phyloP scores from a whole-genome alignment of 2,888 invertebrate genomes.

The Nemoura dubitans region DNA sequence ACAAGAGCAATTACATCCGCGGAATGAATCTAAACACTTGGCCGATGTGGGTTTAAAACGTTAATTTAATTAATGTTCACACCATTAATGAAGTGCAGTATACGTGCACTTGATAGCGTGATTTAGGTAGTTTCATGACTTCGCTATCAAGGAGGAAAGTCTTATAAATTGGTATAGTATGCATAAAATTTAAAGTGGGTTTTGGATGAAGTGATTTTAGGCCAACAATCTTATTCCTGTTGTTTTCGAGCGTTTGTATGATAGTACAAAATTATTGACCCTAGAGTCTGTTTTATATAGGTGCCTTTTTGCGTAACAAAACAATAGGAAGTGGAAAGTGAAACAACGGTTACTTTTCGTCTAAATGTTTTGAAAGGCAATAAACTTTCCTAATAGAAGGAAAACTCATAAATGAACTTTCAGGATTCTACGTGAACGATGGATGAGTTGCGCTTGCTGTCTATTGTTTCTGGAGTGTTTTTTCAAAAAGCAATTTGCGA shows the following conservation, averaged over 20 bases:
- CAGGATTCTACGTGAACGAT: not conserved
- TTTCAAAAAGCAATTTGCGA: slow-evolving; percentile 12
- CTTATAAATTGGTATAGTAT: not conserved
- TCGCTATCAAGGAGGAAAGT: not conserved
- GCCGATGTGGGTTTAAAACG: too few relatives aligned
- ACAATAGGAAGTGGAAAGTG: slow-evolving; percentile 12
- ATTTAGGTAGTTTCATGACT: too few relatives aligned
- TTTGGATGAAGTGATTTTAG: not conserved
- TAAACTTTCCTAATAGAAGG: not conserved
- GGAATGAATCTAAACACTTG: too few relatives aligned
- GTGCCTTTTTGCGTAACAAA: not conserved
- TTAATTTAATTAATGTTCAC: too few relatives aligned
- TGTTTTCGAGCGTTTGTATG: not conserved
- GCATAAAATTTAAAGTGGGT: not conserved
- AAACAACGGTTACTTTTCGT: not conserved
- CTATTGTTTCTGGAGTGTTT: slow-evolving; percentile 7
- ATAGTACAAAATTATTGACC: not conserved
- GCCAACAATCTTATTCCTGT: not conserved
- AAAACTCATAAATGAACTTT: slow-evolving; percentile 12
- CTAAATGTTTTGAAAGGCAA: not conserved
- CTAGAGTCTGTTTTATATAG: not conserved
- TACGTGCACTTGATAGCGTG: too few relatives aligned
- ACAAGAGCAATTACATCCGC: too few relatives aligned
- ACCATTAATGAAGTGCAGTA: too few relatives aligned
- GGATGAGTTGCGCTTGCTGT: not conserved